Evolutionary conservation across 2,797 vertebrate genomes (phyloP).

Genomic region (Sternotherus odoratus): DNA sequence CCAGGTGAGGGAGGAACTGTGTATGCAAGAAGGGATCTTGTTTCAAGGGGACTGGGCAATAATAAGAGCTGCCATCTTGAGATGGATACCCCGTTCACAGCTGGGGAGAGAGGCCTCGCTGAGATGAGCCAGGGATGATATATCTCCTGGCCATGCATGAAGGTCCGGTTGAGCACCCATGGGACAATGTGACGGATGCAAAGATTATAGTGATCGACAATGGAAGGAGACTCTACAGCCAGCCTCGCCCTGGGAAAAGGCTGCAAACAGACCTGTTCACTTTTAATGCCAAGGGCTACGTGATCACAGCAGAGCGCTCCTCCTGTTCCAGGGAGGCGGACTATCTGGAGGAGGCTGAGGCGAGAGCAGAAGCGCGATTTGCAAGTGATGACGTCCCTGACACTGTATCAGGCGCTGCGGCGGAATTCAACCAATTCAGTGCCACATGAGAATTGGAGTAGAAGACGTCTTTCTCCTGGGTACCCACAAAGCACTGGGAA

Average conservation of each 20-base stretch:
- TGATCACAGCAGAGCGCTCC: background rate
- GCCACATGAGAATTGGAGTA: background rate
- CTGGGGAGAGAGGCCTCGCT: too few species aligned
- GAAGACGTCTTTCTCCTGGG: background rate
- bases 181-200: too few species aligned
- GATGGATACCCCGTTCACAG: too few species aligned
- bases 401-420: background rate
- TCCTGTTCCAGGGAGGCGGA: background rate
- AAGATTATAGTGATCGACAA: too few species aligned
- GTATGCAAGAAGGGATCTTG: too few species aligned
- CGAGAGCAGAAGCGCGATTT: background rate
- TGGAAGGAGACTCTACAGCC: background rate
- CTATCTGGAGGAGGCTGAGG: background rate
- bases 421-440: background rate
- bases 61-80: too few species aligned
- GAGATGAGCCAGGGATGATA: too few species aligned
- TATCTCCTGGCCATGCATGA: too few species aligned
- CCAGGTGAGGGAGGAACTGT: too few species aligned
- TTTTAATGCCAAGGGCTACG: background rate
- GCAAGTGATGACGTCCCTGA: background rate
- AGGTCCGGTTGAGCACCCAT: background rate
- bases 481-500: background rate
- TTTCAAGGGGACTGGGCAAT: too few species aligned
- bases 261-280: too few species aligned
- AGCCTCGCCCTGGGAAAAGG: background rate